These are phyloP conservation scores for Oreamnos americanus DNA, from an alignment of 2,113 vertebrate species.

Conservation along the genomic window DNA sequence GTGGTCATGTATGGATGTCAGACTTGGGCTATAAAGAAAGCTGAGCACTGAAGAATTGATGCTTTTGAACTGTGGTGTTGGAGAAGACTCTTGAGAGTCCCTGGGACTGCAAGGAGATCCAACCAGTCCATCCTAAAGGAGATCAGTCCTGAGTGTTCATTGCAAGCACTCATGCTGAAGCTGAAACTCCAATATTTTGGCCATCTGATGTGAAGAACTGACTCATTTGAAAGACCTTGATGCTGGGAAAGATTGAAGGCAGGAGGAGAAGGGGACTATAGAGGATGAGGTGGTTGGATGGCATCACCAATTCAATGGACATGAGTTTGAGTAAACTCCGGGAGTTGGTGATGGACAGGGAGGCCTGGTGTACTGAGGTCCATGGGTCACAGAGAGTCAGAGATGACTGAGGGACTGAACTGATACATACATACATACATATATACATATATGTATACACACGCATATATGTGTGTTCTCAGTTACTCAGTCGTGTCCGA, in stretches of 20 bases:
- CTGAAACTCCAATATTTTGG: neutral
- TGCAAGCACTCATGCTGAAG: neutral
- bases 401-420: neutral
- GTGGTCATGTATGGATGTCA: neutral
- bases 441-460: neutral
- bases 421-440: too few relatives aligned
- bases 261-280: neutral
- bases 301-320: neutral
- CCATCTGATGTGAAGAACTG: neutral
- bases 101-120: neutral
- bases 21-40: neutral
- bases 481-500: rapidly evolving
- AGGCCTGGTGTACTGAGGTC: neutral
- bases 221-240: neutral
- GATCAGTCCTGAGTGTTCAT: neutral
- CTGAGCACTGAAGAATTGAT: neutral
- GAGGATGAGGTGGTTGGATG: neutral
- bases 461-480: neutral
- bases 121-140: neutral
- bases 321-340: rapidly evolving
- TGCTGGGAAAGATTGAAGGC: neutral
- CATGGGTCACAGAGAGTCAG: neutral
- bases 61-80: neutral
- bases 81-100: neutral
- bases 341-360: neutral